Percentiles rank a stretch among this genome's conserved stretches.
Evolutionary conservation across 2,113 vertebrate species (phyloP).

Genomic region (Benitochromis conjunctus): DNA sequence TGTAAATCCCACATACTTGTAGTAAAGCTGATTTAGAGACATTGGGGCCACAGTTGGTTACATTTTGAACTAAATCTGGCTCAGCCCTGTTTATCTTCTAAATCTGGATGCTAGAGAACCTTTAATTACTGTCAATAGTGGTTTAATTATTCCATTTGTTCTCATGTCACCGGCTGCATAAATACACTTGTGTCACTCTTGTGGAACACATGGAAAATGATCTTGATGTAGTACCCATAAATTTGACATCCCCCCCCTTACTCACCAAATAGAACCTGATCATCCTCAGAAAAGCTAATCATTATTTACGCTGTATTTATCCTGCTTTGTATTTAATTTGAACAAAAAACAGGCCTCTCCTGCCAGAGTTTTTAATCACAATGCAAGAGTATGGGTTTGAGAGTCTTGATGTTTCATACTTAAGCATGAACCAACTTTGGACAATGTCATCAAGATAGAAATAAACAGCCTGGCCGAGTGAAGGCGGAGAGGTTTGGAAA

Average conservation of each 20-base stretch:
- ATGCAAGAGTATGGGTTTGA: not conserved
- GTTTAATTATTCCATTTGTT: slow-evolving; percentile 69
- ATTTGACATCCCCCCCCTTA: not conserved
- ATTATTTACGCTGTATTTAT: not conserved
- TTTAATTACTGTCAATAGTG: slow-evolving; percentile 65
- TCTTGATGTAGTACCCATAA: not conserved
- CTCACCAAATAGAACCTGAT: slow-evolving; percentile 8
- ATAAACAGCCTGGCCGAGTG: slow-evolving; percentile 48
- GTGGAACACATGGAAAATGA: slow-evolving; percentile 30
- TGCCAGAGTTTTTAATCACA: not conserved
- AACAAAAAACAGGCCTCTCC: not conserved
- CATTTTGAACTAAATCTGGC: slow-evolving; percentile 32
- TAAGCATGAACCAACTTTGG: slow-evolving; percentile 38
- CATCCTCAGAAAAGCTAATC: not conserved
- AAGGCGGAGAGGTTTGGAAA: slow-evolving; percentile 57
- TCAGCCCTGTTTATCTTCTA: slow-evolving; percentile 43
- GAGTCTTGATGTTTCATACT: slow-evolving; percentile 26
- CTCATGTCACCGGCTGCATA: slow-evolving; percentile 33
- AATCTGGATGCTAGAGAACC: slow-evolving; percentile 43
- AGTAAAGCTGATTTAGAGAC: slow-evolving; percentile 47
- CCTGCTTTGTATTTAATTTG: not conserved
- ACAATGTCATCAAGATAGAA: slow-evolving; percentile 58
- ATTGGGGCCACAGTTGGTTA: not conserved
- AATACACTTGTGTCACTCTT: slow-evolving; percentile 37
- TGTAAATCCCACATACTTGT: slow-evolving; percentile 14